phyloP scores from a whole-genome alignment of 2,113 vertebrate genomes.

The Hirundichthys speculiger region DNA sequence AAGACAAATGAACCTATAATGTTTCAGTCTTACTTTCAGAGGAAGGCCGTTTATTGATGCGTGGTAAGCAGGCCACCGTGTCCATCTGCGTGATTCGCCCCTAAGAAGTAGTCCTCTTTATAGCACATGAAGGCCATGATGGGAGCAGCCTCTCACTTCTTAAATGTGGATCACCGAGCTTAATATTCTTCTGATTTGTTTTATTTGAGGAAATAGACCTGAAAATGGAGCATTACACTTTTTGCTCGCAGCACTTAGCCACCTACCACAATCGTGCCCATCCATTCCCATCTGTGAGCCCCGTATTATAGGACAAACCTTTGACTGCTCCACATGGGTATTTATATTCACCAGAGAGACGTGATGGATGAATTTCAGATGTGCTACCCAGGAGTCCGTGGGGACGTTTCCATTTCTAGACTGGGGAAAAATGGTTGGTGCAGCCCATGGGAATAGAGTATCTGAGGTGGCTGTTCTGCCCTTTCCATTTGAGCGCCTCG shows the following conservation, averaged over 20 bases:
- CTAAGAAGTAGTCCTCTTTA: conserved; percentile 21
- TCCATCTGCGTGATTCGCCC: conserved; percentile 14
- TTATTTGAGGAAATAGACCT: conserved; percentile 56
- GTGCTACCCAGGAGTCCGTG: conserved; percentile 60
- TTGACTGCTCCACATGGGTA: conserved; percentile 64
- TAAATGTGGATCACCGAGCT: conserved; percentile 59
- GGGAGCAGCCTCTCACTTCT: conserved; percentile 20
- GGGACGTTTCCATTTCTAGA: conserved; percentile 65
- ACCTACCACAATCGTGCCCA: conserved; percentile 54
- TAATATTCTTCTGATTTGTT: conserved; percentile 63
- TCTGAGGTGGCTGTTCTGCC: conserved; percentile 53
- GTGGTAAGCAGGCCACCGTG: conserved; percentile 28
- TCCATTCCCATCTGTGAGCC: conserved; percentile 57
- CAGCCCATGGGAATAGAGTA: conserved; percentile 50
- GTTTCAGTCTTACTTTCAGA: conserved; percentile 34
- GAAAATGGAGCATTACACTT: conserved; percentile 39
- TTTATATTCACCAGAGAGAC: conserved; percentile 69
- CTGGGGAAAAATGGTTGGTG: conserved; percentile 22
- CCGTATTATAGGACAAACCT: conserved; percentile 60
- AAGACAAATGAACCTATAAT: conserved; percentile 20
- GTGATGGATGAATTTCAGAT: conserved; percentile 79
- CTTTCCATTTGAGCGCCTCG: conserved; percentile 63
- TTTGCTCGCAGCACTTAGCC: conserved; percentile 42
- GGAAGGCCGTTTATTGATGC: conserved; percentile 24
- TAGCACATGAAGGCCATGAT: not conserved